Percentiles rank a stretch among this genome's conserved stretches.
Evolutionary conservation across 2,113 vertebrate genomes (phyloP).

Genomic region (Mixornis gularis): DNA sequence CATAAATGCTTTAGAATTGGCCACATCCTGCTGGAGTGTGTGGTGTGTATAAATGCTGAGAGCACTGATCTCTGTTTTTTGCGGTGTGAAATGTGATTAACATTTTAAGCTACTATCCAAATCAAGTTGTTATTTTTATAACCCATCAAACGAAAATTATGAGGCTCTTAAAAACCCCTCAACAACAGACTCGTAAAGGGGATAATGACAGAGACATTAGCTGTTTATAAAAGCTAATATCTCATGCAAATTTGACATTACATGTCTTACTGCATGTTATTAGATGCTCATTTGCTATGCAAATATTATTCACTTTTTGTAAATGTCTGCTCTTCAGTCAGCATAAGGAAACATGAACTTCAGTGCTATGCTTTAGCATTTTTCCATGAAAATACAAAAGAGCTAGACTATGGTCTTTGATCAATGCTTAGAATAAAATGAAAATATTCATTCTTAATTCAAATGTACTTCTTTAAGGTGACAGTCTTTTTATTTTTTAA

Average conservation of each 20-base stretch:
- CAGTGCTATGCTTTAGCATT: background rate
- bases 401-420: background rate
- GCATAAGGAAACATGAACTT: background rate
- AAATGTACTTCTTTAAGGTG: background rate
- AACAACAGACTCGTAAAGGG: constrained; percentile 29
- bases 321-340: constrained; percentile 36
- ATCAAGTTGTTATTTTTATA: constrained; percentile 41
- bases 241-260: constrained; percentile 60
- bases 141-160: constrained; percentile 53
- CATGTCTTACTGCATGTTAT: constrained; percentile 25
- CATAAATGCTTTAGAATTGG: background rate
- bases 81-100: constrained; percentile 32
- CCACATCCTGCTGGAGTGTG: background rate
- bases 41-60: background rate
- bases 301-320: constrained; percentile 44
- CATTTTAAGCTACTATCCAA: constrained; percentile 42
- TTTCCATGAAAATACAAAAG: constrained; percentile 8
- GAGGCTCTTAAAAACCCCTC: constrained; percentile 29
- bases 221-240: constrained; percentile 55
- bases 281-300: constrained; percentile 30
- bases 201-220: constrained; percentile 64
- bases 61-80: background rate
- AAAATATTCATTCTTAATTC: background rate
- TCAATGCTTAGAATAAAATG: constrained; percentile 1
- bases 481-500: background rate